These are phyloP conservation scores for Camelus dromedarius DNA, from an alignment of 2,113 vertebrate species.

Conservation along the genomic window DNA sequence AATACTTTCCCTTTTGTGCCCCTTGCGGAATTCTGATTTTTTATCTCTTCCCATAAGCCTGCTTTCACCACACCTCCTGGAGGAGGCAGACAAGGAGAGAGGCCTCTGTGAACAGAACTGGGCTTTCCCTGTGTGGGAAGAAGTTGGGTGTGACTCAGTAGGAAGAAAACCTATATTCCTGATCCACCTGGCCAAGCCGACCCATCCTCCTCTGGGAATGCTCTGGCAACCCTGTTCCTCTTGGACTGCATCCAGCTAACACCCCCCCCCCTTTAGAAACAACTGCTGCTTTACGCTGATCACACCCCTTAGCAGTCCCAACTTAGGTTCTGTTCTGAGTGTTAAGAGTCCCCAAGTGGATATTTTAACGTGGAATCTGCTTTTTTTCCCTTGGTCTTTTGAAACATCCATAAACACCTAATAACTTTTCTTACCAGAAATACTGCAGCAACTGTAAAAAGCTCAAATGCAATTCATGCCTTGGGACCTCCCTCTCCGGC, in stretches of 20 bases:
- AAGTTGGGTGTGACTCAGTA: background rate
- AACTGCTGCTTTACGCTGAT: conserved; percentile 28
- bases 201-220: background rate
- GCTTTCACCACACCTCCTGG: background rate
- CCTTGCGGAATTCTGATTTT: background rate
- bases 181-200: background rate
- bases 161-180: background rate
- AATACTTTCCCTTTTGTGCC: background rate
- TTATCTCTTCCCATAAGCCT: background rate
- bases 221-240: conserved; percentile 14
- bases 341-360: conserved; percentile 78
- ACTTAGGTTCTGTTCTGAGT: conserved; percentile 74
- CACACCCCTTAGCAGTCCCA: conserved; percentile 69
- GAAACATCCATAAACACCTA: conserved; percentile 84
- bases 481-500: background rate
- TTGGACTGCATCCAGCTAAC: conserved; percentile 53
- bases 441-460: conserved; percentile 72
- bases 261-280: background rate
- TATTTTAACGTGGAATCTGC: conserved; percentile 78
- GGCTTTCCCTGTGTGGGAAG: background rate
- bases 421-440: conserved; percentile 85
- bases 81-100: background rate
- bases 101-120: background rate
- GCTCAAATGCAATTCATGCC: conserved; percentile 53
- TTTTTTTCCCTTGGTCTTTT: conserved; percentile 74